Evolutionary conservation across 2,113 vertebrate genomes (phyloP).

Genomic region (Tricholaema leucomelas): DNA sequence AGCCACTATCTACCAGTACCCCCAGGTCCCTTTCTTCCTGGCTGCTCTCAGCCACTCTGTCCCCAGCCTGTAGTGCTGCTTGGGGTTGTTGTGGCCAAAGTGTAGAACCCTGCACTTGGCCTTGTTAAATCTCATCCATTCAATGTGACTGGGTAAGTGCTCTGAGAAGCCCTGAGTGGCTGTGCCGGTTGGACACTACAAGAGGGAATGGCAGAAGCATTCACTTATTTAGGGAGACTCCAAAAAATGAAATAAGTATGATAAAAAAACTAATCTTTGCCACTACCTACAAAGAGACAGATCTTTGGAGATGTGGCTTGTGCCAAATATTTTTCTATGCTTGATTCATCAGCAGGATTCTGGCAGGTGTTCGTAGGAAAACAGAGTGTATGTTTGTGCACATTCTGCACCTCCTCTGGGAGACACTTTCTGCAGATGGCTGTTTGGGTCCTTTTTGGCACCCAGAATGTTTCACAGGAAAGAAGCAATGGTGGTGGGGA

Average conservation of each 20-base stretch:
- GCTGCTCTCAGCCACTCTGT: too few relatives aligned
- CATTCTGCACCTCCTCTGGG: conserved; percentile 49
- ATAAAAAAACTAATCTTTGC: conserved; percentile 17
- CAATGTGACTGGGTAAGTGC: neutral
- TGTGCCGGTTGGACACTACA: neutral
- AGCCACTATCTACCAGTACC: too few relatives aligned
- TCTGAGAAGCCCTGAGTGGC: neutral
- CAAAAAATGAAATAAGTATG: neutral
- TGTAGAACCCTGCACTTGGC: too few relatives aligned
- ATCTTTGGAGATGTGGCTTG: neutral
- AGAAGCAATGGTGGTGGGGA: neutral
- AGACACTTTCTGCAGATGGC: conserved; percentile 30
- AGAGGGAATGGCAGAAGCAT: neutral
- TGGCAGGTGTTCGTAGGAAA: conserved; percentile 56
- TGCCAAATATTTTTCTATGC: conserved; percentile 37
- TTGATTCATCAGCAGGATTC: conserved; percentile 48
- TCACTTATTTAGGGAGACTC: neutral
- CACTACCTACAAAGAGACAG: conserved; percentile 44
- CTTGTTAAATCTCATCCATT: too few relatives aligned
- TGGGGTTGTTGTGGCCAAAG: too few relatives aligned
- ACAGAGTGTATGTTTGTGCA: conserved; percentile 26
- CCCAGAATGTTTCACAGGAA: neutral
- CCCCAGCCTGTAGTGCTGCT: too few relatives aligned
- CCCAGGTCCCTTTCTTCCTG: too few relatives aligned
- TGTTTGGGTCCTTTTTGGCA: neutral